Base-by-base conservation (phyloP, 2,888 invertebrate species). In the Augochlorella aurata region DNA sequence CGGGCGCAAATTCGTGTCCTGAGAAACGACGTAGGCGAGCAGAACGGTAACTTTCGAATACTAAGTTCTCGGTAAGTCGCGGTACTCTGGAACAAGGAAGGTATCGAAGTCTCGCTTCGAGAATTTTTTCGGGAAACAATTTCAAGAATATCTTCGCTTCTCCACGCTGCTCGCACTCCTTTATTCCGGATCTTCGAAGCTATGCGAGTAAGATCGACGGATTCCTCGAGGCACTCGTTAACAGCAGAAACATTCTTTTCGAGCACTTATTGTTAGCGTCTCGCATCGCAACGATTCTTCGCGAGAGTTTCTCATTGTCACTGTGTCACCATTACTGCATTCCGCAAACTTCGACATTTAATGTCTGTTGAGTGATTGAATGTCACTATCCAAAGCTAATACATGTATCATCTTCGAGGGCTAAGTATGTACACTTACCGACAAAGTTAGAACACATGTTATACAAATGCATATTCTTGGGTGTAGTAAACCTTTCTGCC, bases 1-100 rank as follows among this genome's bases (percentile, higher is more conserved):
- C 88, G 88, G 88, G 89, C 85, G 79, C 82, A 66, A 86, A 87
- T 85, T 87, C 75, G 75, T 81, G 71, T 49, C 72, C 45, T n/a
- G 66, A 38, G 73, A 75, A 75, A 61, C 54, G 10, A 73, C 21
- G 21, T 74, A 44, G 24, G 29, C 74, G 45, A 29, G 29, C 38
- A 1, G 68, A 52, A 65, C 47, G 29, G 12, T 12, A 63, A 49
- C 69, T 69, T n/a, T 4, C 21, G 44, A 14, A 16, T 29, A 45
- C 24, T n/a, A 29, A 18, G 47, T 14, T 58, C 61, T 73, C 58
- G 16, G 52, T 29, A 54, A 72, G 63, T 44, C 63, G 9, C 29
- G 18, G 9, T 10, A n/a, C n/a, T 12, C n/a, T 65, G 49, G 7
- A 4, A 68, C 24, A 16, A 68, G 4, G 1, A 12, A 29, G 24